phyloP scores from a whole-genome alignment of 2,113 vertebrate genomes.

The Podarcis raffonei region DNA sequence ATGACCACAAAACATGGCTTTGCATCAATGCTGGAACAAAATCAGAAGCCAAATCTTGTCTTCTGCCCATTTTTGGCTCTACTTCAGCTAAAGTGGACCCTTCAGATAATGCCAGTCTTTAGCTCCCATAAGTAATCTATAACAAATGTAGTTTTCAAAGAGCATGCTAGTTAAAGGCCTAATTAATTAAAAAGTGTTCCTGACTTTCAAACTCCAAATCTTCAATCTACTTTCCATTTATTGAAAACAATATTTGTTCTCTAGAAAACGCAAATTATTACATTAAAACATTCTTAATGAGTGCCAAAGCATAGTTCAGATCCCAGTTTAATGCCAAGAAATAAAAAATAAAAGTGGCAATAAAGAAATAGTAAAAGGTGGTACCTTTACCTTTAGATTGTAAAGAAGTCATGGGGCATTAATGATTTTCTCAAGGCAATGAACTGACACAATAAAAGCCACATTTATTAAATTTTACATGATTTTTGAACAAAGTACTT shows the following conservation, averaged over 20 bases:
- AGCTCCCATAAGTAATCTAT: neutral
- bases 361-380: conserved; percentile 62
- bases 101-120: neutral
- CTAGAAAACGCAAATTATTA: conserved; percentile 42
- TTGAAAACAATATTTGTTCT: conserved; percentile 46
- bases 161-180: neutral
- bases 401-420: conserved; percentile 45
- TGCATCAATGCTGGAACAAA: too few species aligned
- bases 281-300: conserved; percentile 55
- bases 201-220: neutral
- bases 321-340: conserved; percentile 56
- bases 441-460: conserved; percentile 42
- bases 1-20: too few species aligned
- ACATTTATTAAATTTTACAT: conserved; percentile 58
- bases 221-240: neutral
- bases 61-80: too few species aligned
- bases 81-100: too few species aligned
- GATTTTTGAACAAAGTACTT: conserved; percentile 47
- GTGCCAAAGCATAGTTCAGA: conserved; percentile 34
- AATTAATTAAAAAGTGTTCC: neutral
- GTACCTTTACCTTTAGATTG: conserved; percentile 54
- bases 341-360: conserved; percentile 71
- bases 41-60: too few species aligned
- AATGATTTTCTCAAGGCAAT: conserved; percentile 65
- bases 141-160: neutral